These are phyloP conservation scores for Marronus borbonicus DNA, from an alignment of 2,888 invertebrate species.

Conservation along the genomic window DNA sequence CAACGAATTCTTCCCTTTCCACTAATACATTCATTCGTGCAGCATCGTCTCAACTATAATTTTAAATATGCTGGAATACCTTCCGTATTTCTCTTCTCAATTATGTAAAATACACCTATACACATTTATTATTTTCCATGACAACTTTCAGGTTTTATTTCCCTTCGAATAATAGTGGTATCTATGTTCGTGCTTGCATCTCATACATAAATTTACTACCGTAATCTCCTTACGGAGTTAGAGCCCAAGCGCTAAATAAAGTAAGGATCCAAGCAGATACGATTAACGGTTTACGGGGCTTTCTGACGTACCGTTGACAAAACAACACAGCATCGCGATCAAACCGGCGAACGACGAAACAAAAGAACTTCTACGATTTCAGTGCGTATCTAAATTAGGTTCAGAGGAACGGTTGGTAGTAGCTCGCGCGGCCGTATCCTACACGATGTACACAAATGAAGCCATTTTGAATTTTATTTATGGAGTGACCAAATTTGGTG, in stretches of 20 bases:
- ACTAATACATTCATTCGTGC: no score
- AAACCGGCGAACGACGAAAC: slow-evolving; percentile 32
- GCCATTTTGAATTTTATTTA: slow-evolving; percentile 71
- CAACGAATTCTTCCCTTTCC: no score
- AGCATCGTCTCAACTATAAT: no score
- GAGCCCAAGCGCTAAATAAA: slow-evolving; percentile 37
- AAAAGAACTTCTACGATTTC: slow-evolving; percentile 42
- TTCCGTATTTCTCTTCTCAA: background rate
- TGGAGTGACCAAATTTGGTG: slow-evolving; percentile 71
- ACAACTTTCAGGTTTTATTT: slow-evolving; percentile 24
- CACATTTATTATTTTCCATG: slow-evolving; percentile 10
- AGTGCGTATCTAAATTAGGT: slow-evolving; percentile 61
- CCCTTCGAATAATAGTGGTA: slow-evolving; percentile 23
- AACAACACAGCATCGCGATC: slow-evolving; percentile 32
- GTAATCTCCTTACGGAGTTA: slow-evolving; percentile 26
- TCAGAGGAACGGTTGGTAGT: slow-evolving; percentile 53
- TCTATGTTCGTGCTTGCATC: slow-evolving; percentile 28
- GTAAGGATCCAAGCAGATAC: slow-evolving; percentile 30
- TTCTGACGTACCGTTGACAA: slow-evolving; percentile 37
- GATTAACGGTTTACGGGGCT: slow-evolving; percentile 30
- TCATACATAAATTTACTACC: slow-evolving; percentile 42
- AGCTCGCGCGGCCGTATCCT: slow-evolving; percentile 40
- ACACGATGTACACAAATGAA: slow-evolving; percentile 67
- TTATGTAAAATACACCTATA: slow-evolving; percentile 27
- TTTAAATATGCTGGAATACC: background rate